A percentile compares a stretch with the other conserved stretches of the same genome.
Evolutionary conservation across 2,888 invertebrate genomes (phyloP).

Genomic region (Eupithecia insigniata): DNA sequence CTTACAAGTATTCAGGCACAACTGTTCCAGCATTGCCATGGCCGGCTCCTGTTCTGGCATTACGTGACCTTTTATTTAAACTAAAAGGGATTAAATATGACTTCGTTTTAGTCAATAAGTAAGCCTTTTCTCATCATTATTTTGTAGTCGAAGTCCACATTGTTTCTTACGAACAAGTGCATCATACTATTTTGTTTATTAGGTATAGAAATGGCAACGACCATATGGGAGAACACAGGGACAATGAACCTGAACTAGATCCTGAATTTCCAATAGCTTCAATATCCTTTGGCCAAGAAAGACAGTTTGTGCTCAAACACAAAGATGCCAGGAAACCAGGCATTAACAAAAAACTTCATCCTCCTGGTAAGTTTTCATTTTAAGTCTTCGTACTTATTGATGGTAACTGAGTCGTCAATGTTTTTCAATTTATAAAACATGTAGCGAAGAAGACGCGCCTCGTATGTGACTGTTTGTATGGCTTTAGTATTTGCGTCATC

Average conservation of each 20-base stretch:
- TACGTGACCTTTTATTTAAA: conserved; percentile 79
- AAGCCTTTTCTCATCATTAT: conserved; percentile 48
- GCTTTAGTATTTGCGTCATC: conserved; percentile 88
- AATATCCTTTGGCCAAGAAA: conserved; percentile 86
- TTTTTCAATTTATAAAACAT: conserved; percentile 88
- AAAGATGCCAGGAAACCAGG: conserved; percentile 81
- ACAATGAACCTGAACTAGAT: conserved; percentile 88
- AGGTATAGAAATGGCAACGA: conserved; percentile 88
- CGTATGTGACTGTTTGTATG: conserved; percentile 95
- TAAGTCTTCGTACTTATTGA: conserved; percentile 82
- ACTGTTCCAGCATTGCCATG: conserved; percentile 87
- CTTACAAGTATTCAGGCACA: conserved; percentile 86
- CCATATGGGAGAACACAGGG: conserved; percentile 89
- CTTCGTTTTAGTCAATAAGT: conserved; percentile 88
- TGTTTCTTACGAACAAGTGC: neutral
- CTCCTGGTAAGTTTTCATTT: conserved; percentile 75
- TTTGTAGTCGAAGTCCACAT: neutral
- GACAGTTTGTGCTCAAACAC: conserved; percentile 87
- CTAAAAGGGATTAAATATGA: conserved; percentile 85
- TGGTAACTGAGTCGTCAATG: conserved; percentile 81
- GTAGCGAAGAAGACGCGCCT: conserved; percentile 92
- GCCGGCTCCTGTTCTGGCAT: conserved; percentile 78
- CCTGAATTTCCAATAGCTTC: conserved; percentile 86
- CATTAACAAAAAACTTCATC: conserved; percentile 70
- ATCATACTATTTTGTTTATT: conserved; percentile 15